Base-by-base conservation (phyloP, 1,140 invertebrate species). In the Idris sp. region DNA sequence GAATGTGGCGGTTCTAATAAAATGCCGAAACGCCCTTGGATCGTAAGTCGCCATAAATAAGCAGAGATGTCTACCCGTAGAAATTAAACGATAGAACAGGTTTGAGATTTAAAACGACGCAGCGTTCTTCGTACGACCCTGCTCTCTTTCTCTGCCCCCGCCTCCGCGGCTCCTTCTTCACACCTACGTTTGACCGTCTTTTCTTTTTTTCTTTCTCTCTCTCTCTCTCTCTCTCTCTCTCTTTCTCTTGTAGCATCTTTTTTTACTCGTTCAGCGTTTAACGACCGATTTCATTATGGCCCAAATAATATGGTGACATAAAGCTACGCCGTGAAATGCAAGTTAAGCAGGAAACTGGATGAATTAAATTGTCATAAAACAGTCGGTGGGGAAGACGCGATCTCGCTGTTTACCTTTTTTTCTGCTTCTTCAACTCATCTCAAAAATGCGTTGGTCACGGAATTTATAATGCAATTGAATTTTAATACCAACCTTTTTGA, bases 21-120 rank as follows among this genome's bases (percentile, higher is more conserved):
- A 86, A 86, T 81, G 78, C 84, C 79, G 78, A 82, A 81, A 80
- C 75, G 75, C 75, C 81, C 79, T 79, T 80, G 68, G 69, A 74
- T 65, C 71, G 78, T 76, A 81, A 78, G 67, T 65, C 76, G 79
- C 76, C 74, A 82, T 84, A 85, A 85, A 85, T 84, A 84, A 85
- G 83, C 73, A 77, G 79, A 82, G 79, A 80, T 83, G 80, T 83
- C 81, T 81, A 84, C 80, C 81, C 73, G 81, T 82, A 83, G 83
- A 84, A 85, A 85, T 84, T 84, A 84, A 85, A 81, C 79, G 78
- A 85, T 79, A 83, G 79, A 81, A 86, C 84, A 82, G 82, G 83
- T 85, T 86, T 83, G 68, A 54, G 75, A 75, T 76, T 76, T 81
- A 78, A 82, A 82, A 79, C 67, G 68, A 75, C 67, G 74, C 74